Evolutionary conservation across 2,113 vertebrate species (phyloP), one percentile per base, ranked within the genome.

Genomic region (Ictidomys tridecemlineatus): DNA sequence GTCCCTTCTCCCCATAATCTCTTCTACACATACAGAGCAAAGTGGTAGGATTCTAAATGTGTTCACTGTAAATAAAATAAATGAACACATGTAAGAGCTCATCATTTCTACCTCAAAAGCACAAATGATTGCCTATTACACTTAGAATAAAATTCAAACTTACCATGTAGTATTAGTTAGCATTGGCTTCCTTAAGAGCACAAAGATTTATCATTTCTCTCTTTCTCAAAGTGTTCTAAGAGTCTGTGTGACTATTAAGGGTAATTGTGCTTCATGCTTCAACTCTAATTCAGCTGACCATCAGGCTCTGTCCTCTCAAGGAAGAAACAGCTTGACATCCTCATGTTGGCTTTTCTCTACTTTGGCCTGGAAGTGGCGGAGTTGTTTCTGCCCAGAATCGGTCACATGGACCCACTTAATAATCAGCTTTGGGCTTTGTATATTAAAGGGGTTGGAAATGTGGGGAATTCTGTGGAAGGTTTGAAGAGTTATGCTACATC

Each of bases 131-230:
- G 90, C 51, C 32, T 51, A 22, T 63, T 48, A 70, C 34, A 51
- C 34, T 91, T 77, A 92, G 79, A 89, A 89, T 89, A 92, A 92
- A 93, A 78, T 32, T n/a, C 11, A 39, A 69, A 83, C 30, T 67
- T 74, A 45, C 70, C 22, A 74, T 51, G 37, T 53, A 28, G 20
- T 48, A 78, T 83, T 74, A 74, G 76, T 73, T 63, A 91, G 37
- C 28, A 34, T 74, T 53, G 11, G 8, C 69, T 74, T 56, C 51
- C 63, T 79, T 61, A 67, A 61, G 20, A 77, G 10, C 34, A 89
- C 22, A 48, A 53, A 63, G 34, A 18, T 63, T 92, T 83, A 73
- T 92, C 83, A 73, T 89, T 89, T 93, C 51, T 51, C 30, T 89
- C 48, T 79, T 80, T 53, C 48, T 56, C 67, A 53, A 70, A 94